Percentiles rank a stretch among this genome's conserved stretches.
Conservation (phyloP, 2,113 vertebrate genomes). For the Xyrauchen texanus region DNA sequence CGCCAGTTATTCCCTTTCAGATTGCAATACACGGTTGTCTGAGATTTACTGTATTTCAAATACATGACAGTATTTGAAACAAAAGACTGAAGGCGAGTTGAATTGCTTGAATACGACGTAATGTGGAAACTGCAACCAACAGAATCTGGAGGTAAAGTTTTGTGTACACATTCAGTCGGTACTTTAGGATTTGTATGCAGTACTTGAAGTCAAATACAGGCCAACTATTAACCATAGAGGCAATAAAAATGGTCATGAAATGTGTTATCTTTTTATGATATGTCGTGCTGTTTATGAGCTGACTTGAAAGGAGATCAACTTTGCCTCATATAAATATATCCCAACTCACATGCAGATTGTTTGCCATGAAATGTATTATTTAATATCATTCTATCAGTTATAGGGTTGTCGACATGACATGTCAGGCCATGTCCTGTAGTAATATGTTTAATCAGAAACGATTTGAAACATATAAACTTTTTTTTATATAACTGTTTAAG, state of each 20-base stretch:
- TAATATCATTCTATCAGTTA: too few species aligned
- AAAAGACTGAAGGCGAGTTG: neutral
- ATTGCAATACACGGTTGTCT: neutral
- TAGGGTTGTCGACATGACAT: too few species aligned
- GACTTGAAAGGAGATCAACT: neutral
- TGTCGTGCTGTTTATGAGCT: neutral
- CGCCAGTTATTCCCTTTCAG: neutral
- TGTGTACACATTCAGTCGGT: neutral
- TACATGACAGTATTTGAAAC: neutral
- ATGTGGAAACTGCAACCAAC: slow-evolving; percentile 74
- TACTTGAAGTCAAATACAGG: neutral
- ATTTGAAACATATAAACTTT: too few species aligned
- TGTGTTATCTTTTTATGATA: neutral
- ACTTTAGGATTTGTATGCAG: neutral
- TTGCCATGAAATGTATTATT: too few species aligned
- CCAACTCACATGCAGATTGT: neutral
- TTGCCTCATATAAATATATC: neutral
- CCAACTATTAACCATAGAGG: neutral
- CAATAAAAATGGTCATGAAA: too few species aligned
- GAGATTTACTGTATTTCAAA: neutral
- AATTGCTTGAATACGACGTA: neutral
- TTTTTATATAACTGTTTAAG: too few species aligned
- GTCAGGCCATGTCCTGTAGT: too few species aligned
- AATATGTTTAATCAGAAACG: too few species aligned
- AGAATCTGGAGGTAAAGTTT: slow-evolving; percentile 64